Percentiles rank a stretch among this genome's conserved stretches.
Conservation (phyloP, 1,140 invertebrate genomes). For the Temnothorax longispinosus region DNA sequence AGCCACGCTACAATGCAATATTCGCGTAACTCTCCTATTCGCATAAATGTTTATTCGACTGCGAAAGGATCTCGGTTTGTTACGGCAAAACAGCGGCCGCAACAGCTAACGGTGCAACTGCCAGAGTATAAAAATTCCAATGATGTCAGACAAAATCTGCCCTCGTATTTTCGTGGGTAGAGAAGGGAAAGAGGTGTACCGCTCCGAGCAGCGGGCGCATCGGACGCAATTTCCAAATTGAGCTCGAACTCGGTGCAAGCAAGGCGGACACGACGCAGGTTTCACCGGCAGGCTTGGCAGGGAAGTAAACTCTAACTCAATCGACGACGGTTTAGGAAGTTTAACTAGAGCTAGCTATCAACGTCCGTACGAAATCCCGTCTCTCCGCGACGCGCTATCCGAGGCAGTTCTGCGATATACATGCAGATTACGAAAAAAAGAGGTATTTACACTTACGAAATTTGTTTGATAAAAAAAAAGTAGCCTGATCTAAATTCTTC, state of each 20-base stretch:
- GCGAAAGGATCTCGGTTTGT: conserved; percentile 3
- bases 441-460: not conserved
- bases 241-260: conserved; percentile 69
- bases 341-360: conserved; percentile 76
- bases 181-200: conserved; percentile 3
- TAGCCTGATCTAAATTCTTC: not conserved
- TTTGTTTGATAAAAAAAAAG: not conserved
- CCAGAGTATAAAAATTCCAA: conserved; percentile 23
- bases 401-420: conserved; percentile 30
- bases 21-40: not conserved
- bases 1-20: not conserved
- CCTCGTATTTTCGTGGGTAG: conserved; percentile 57
- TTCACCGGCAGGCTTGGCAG: conserved; percentile 67
- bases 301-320: conserved; percentile 72
- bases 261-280: conserved; percentile 58
- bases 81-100: not conserved
- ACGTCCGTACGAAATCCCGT: conserved; percentile 70
- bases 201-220: conserved; percentile 46
- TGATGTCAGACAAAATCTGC: conserved; percentile 30
- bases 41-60: conserved; percentile 35
- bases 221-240: conserved; percentile 73
- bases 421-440: not conserved
- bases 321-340: conserved; percentile 72
- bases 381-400: conserved; percentile 30
- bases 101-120: not conserved